Percentiles rank a stretch among this genome's conserved stretches.
Conservation (phyloP, 2,113 vertebrate species). For the Hyaena hyaena region DNA sequence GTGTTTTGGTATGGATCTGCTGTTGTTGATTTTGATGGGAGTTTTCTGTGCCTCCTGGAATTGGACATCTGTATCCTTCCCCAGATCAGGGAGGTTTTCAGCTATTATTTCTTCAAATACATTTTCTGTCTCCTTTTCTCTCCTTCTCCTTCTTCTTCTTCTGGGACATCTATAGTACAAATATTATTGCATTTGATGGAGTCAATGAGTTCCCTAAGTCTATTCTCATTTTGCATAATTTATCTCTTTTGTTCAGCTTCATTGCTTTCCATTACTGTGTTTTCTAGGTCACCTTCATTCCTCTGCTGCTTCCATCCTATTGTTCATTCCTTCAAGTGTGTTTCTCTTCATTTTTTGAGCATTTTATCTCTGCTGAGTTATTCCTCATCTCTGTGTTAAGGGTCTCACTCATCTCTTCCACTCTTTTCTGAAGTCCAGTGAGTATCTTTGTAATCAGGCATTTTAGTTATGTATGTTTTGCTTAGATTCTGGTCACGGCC, state of each 20-base stretch:
- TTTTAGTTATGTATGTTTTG: background rate
- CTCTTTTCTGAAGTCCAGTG: background rate
- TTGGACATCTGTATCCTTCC: background rate
- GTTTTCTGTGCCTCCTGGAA: background rate
- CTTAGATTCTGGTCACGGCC: background rate
- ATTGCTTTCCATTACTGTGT: background rate
- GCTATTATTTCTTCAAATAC: background rate
- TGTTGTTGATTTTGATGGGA: background rate
- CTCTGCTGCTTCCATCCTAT: background rate
- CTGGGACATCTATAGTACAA: background rate
- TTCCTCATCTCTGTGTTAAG: background rate
- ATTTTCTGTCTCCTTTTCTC: background rate
- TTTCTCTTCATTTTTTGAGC: background rate
- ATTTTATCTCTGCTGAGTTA: background rate
- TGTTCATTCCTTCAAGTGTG: background rate
- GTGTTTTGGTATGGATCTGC: background rate
- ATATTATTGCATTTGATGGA: background rate
- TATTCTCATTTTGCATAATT: background rate
- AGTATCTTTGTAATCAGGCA: background rate
- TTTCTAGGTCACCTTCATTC: background rate
- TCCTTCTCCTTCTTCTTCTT: background rate
- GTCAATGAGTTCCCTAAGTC: background rate
- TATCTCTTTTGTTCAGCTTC: background rate
- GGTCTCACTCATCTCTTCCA: background rate
- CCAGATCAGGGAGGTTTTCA: background rate